Base-by-base conservation (phyloP, 2,888 invertebrate genomes). In the Erebia palarica region DNA sequence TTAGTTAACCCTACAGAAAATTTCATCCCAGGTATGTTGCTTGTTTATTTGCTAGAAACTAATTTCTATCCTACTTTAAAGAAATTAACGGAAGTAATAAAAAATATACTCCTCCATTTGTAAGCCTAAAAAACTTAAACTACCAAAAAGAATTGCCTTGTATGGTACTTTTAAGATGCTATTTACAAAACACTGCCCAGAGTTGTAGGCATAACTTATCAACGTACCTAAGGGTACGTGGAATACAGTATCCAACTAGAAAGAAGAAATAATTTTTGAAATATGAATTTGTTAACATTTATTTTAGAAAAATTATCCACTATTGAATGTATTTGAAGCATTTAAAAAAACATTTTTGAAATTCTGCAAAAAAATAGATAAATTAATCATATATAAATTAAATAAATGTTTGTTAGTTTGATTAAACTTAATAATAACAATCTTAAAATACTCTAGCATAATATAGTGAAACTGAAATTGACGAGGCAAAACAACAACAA, bases 181-280 rank as follows among this genome's bases (percentile, higher is more conserved):
- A 55, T 65, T 65, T 65, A 65, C 42, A 65, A 65, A 65, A 65
- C 65, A 65, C 2, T 16, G 16, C 36, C 11, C 42, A 11, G 9
- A 13, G 16, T 55, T 13, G 8, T 2, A 11, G 5, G 42, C 9
- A 10, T 49, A 63, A 49, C 21, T 8, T 16, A 44, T 18, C 10
- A 44, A 51, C 64, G 51, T 3, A 51, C 14, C 36, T 36, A 36
- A 5, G 7, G 0, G 1, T 7, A 51, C 9, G 9, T 13, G 21
- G 21, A 21, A 49, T 9, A 60, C 16, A 21, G 49, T 11, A 9
- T 59, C 42, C n/a, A 42, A 42, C 13, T 36, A n/a, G 14, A 36
- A n/a, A 36, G 21, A 36, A 36, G 27, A 13, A 21, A 36, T 36
- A 36, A 13, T 47, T 47, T 13, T 53, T 53, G 4, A 53, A 53